Evolutionary conservation across 2,888 invertebrate species (phyloP), one percentile per base, ranked within the genome.

Genomic region (Iselma pallidipennis): DNA sequence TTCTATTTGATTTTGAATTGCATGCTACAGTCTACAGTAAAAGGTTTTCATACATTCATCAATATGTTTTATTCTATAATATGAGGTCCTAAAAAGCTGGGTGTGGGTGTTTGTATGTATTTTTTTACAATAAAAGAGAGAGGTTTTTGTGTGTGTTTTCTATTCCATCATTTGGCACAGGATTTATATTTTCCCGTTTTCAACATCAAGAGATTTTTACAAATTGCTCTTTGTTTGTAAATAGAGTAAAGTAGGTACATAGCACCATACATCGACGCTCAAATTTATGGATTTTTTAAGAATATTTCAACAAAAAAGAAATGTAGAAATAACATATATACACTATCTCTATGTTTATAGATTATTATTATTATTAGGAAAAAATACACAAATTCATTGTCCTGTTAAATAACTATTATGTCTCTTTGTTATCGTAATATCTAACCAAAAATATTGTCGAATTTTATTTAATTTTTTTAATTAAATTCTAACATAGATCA

Each of bases 211-310:
- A 21, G 42, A 42, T 12, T 9, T 7, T 16, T n/a, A n/a, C n/a
- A n/a, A n/a, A n/a, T n/a, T n/a, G n/a, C 7, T 16, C 21, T 42
- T 21, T 6, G 2, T 21, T 19, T 42, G 3, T n/a, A 3, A 19
- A 42, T 64, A 61, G 65, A n/a, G n/a, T n/a, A n/a, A n/a, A n/a
- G n/a, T n/a, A n/a, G n/a, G 65, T 66, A 63, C 61, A 63, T 68
- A 66, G 68, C 68, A 68, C 68, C 68, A 66, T 61, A 64, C 54
- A 65, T 56, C 53, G 63, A 66, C 63, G 68, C 68, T 65, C 65
- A 61, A 54, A 64, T 57, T 49, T 10, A 10, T 21, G 2, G 19
- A 42, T 42, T 10, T 9, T 54, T 25, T 50, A 63, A 49, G 23
- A 51, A 56, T 19, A 19, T 29, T 19, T 59, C n/a, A 23, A n/a